phyloP scores from a whole-genome alignment of 2,797 vertebrate species.

The Sebastes kiyomatsui region DNA sequence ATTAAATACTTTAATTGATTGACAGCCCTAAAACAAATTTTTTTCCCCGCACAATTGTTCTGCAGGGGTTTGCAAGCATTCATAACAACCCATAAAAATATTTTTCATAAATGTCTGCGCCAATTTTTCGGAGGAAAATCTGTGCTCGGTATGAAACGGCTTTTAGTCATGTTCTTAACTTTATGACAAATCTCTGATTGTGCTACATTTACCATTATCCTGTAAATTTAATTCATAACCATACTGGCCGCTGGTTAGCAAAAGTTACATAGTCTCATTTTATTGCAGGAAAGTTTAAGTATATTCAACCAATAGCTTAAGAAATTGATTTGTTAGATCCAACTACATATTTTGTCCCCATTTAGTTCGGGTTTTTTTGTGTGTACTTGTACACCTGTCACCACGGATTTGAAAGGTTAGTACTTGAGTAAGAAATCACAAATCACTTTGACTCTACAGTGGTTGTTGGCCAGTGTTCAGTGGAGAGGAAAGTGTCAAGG shows the following conservation, averaged over 20 bases:
- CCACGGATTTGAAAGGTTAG: background rate
- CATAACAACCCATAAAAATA: too few species aligned
- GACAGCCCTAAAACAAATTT: too few species aligned
- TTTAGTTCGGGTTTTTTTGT: background rate
- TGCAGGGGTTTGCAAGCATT: too few species aligned
- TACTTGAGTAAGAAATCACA: background rate
- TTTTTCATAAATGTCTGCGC: too few species aligned
- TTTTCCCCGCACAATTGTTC: too few species aligned
- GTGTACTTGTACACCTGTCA: background rate
- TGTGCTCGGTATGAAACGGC: background rate
- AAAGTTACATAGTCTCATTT: background rate
- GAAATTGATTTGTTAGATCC: background rate
- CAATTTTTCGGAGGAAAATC: background rate
- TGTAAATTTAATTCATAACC: background rate
- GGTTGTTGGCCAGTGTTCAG: background rate
- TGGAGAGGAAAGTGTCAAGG: background rate
- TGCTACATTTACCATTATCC: background rate
- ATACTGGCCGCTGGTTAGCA: too few species aligned
- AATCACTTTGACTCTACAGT: background rate
- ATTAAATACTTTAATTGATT: too few species aligned
- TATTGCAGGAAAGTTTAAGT: background rate
- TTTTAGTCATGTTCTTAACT: background rate
- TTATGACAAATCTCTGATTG: background rate
- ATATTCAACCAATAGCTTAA: background rate
- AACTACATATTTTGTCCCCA: background rate